A percentile compares a stretch with the other conserved stretches of the same genome.
phyloP scores from a whole-genome alignment of 2,888 invertebrate species.

The Dilophus febrilis region DNA sequence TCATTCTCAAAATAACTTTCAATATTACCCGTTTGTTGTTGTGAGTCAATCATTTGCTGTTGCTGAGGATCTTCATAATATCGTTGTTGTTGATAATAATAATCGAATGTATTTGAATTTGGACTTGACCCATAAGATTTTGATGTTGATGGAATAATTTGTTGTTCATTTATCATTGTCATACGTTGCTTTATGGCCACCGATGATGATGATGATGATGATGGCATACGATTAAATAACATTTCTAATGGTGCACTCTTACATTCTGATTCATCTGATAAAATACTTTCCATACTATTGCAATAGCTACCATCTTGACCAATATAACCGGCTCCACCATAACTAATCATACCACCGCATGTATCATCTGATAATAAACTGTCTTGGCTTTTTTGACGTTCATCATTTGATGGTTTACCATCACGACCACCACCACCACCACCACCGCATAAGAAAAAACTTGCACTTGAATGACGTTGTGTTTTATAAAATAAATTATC shows the following conservation, averaged over 20 bases:
- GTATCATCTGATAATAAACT: conserved; percentile 60
- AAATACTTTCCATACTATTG: conserved; percentile 61
- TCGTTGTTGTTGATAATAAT: conserved; percentile 22
- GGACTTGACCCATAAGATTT: conserved; percentile 49
- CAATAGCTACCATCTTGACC: conserved; percentile 42
- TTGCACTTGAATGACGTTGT: conserved; percentile 54
- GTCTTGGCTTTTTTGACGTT: conserved; percentile 49
- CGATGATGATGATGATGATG: conserved; percentile 31
- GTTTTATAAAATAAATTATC: conserved; percentile 35
- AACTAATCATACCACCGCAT: conserved; percentile 35
- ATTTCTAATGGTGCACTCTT: conserved; percentile 63
- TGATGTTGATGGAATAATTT: conserved; percentile 32
- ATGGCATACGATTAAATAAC: conserved; percentile 36
- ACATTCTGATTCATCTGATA: conserved; percentile 66
- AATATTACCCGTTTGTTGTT: conserved; percentile 8
- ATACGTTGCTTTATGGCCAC: conserved; percentile 28
- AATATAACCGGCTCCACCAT: conserved; percentile 36
- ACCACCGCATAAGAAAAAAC: conserved; percentile 50
- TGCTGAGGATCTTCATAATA: too few relatives aligned
- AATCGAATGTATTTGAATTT: conserved; percentile 36
- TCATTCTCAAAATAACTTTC: conserved; percentile 6
- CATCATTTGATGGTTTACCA: conserved; percentile 29
- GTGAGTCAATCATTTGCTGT: background rate
- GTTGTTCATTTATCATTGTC: conserved; percentile 15
- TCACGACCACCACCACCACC: too few relatives aligned